These are phyloP conservation scores for Stichodactyla mertensii DNA, from an alignment of 64 coral and sea anemone species.

Conservation along the genomic window DNA sequence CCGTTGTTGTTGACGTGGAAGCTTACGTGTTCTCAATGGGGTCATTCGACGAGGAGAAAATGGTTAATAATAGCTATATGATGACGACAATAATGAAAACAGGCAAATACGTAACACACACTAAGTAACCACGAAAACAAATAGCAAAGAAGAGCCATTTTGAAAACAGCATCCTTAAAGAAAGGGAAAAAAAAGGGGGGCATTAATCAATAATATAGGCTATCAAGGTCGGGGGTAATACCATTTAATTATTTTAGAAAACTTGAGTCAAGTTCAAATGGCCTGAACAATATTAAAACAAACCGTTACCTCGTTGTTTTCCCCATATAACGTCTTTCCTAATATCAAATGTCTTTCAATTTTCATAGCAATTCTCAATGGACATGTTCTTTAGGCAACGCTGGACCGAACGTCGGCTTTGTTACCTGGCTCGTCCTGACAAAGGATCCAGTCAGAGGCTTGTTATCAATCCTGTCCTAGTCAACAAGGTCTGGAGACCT, in stretches of 20 bases:
- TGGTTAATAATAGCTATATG: slow-evolving; percentile 10
- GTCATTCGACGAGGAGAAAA: slow-evolving; percentile 49
- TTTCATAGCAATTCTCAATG: slow-evolving; percentile 45
- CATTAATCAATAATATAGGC: too few species aligned
- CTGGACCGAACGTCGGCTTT: slow-evolving; percentile 42
- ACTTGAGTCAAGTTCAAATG: too few species aligned
- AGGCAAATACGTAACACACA: too few species aligned
- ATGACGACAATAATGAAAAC: neutral
- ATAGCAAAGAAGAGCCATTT: too few species aligned
- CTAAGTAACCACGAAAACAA: too few species aligned
- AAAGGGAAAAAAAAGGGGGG: too few species aligned
- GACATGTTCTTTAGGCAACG: slow-evolving; percentile 55
- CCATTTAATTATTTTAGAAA: too few species aligned
- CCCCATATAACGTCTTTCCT: neutral
- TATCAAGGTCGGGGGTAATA: too few species aligned
- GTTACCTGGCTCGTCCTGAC: slow-evolving; percentile 3
- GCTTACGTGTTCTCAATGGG: slow-evolving; percentile 41
- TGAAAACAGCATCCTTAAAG: too few species aligned
- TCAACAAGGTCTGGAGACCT: slow-evolving; percentile 37
- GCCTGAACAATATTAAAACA: too few species aligned
- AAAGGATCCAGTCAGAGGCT: slow-evolving; percentile 25
- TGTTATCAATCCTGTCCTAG: slow-evolving; percentile 3
- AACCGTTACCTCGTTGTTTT: too few species aligned
- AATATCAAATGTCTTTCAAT: neutral
- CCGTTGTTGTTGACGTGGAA: too few species aligned